phyloP scores from a whole-genome alignment of 2,113 vertebrate species.

The Uropsilus gracilis region DNA sequence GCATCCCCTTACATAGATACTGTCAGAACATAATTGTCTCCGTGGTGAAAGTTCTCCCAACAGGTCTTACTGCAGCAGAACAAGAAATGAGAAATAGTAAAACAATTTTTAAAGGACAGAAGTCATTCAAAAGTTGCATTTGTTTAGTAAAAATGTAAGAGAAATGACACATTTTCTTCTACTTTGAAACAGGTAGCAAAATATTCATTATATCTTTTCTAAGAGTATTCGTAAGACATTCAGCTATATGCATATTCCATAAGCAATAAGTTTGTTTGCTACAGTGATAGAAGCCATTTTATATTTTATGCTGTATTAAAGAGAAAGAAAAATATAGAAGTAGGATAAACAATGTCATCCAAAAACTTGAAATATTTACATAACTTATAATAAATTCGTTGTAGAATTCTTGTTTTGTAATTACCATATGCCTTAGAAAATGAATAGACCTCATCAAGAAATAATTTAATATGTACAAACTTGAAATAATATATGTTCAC shows the following conservation, averaged over 20 bases:
- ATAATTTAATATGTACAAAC: neutral
- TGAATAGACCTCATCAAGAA: neutral
- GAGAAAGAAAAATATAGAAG: neutral
- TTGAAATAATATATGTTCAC: conserved; percentile 45
- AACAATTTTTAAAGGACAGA: neutral
- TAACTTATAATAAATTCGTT: neutral
- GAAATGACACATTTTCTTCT: neutral
- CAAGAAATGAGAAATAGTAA: neutral
- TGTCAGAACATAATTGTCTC: neutral
- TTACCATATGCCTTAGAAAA: neutral
- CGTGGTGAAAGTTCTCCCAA: neutral
- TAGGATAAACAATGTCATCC: neutral
- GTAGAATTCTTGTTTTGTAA: no score
- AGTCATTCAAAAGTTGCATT: neutral
- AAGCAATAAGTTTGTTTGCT: neutral
- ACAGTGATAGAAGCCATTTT: neutral
- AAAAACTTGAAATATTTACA: neutral
- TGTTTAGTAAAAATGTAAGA: neutral
- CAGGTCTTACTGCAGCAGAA: neutral
- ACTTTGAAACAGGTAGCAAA: neutral
- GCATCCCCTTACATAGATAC: no score
- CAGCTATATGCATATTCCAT: neutral
- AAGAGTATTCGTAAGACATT: neutral
- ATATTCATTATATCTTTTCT: neutral
- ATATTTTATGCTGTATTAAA: neutral